phyloP scores from a whole-genome alignment of 2,113 vertebrate species.

The Brachionichthys hirsutus region DNA sequence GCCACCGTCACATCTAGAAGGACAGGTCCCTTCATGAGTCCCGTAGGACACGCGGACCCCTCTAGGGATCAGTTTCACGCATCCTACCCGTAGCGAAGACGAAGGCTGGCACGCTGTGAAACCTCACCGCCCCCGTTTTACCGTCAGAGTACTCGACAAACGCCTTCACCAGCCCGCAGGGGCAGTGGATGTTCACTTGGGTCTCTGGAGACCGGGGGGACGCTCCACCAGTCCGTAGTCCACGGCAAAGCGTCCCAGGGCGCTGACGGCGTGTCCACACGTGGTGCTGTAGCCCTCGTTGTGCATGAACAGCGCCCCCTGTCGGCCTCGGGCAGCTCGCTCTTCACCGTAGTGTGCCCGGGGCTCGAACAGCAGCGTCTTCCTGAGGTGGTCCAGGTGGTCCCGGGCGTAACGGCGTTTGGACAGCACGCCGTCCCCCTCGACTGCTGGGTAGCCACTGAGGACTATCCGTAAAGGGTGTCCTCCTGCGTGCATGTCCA shows the following conservation, averaged over 20 bases:
- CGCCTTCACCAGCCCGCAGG: conserved; percentile 88
- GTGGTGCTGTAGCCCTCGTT: conserved; percentile 93
- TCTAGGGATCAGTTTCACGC: not conserved
- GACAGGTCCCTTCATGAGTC: not conserved
- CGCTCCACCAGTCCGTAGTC: conserved; percentile 84
- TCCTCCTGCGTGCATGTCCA: conserved; percentile 95
- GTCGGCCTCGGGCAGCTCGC: conserved; percentile 79
- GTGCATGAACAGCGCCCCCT: conserved; percentile 87
- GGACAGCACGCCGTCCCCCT: conserved; percentile 76
- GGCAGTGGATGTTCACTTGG: conserved; percentile 86
- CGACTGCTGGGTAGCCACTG: conserved; percentile 75
- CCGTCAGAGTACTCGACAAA: conserved; percentile 82
- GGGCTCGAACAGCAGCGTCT: conserved; percentile 85
- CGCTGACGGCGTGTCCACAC: conserved; percentile 93
- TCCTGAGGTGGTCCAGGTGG: conserved; percentile 82
- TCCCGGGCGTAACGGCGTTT: conserved; percentile 81
- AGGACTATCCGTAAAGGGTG: conserved; percentile 87
- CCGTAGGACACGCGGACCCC: not conserved
- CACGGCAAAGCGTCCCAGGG: conserved; percentile 88
- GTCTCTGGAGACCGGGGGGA: conserved; percentile 77
- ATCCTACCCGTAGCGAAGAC: conserved; percentile 81
- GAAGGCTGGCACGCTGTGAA: conserved; percentile 91
- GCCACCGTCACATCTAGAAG: conserved; percentile 80
- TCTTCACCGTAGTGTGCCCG: conserved; percentile 85
- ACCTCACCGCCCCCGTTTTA: conserved; percentile 85